Evolutionary conservation across 2,113 vertebrate genomes (phyloP).

Genomic region (Felis chaus): DNA sequence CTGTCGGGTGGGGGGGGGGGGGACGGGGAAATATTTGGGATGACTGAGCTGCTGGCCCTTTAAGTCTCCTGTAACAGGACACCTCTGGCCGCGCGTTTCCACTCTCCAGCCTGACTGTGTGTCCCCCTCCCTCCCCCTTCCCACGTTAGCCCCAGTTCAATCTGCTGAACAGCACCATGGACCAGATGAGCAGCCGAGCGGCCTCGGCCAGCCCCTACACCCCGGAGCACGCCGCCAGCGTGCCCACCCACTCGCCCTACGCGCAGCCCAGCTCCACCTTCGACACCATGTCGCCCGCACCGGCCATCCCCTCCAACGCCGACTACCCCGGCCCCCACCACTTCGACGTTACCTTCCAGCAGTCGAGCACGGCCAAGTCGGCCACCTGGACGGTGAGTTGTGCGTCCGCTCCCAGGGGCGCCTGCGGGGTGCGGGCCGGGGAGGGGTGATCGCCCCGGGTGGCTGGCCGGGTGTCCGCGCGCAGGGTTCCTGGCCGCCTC

Average conservation of each 20-base stretch:
- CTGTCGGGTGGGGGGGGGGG: slow-evolving; percentile 71
- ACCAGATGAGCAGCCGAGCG: slow-evolving; percentile 94
- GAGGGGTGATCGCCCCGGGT: rapidly evolving
- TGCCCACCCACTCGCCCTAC: slow-evolving; percentile 97
- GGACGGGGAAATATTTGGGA: slow-evolving; percentile 68
- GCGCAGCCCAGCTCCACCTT: slow-evolving; percentile 99
- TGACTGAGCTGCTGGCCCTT: slow-evolving; percentile 83
- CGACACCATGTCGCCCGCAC: slow-evolving; percentile 96
- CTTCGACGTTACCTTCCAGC: slow-evolving; percentile 99
- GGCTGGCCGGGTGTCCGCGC: background rate
- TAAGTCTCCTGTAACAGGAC: slow-evolving; percentile 91
- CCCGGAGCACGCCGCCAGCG: slow-evolving; percentile 95
- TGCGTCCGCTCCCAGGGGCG: rapidly evolving
- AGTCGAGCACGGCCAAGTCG: slow-evolving; percentile 98
- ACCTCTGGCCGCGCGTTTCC: slow-evolving; percentile 84
- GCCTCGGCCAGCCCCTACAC: slow-evolving; percentile 96
- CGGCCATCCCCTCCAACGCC: slow-evolving; percentile 98
- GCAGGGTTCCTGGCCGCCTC: rapidly evolving
- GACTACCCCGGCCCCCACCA: slow-evolving; percentile 97
- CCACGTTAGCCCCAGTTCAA: slow-evolving; percentile 97
- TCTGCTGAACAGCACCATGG: slow-evolving; percentile 99
- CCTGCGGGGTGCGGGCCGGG: background rate
- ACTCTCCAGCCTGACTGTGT: slow-evolving; percentile 86
- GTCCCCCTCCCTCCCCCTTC: slow-evolving; percentile 82
- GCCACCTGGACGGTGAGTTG: slow-evolving; percentile 99